Evolutionary conservation across 2,888 invertebrate species (phyloP).

Genomic region (Ophion costatus): DNA sequence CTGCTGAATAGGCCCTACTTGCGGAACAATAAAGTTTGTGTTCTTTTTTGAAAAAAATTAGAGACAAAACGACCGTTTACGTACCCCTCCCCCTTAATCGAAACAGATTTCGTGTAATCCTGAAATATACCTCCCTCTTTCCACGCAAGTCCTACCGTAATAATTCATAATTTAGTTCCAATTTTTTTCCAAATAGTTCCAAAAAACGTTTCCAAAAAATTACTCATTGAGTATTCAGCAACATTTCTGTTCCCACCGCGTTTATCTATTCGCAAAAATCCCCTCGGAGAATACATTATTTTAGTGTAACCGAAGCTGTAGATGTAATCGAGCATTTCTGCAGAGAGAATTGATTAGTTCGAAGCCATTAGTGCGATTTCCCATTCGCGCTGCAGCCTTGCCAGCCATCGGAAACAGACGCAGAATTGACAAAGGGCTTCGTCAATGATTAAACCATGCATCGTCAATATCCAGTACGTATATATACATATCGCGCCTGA

Average conservation of each 20-base stretch:
- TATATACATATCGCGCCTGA: not conserved
- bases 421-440: slow-evolving; percentile 13
- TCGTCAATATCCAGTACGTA: not conserved
- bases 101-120: no score
- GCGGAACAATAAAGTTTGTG: no score
- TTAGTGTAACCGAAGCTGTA: not conserved
- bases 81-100: no score
- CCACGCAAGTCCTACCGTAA: not conserved
- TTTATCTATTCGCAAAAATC: not conserved
- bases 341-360: slow-evolving; percentile 29
- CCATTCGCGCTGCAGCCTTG: not conserved
- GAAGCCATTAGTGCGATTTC: not conserved
- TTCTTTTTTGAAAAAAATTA: no score
- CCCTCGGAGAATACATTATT: not conserved
- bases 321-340: not conserved
- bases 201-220: not conserved
- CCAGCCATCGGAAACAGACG: slow-evolving; percentile 9
- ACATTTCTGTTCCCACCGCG: not conserved
- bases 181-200: no score
- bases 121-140: no score
- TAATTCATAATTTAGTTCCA: not conserved
- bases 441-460: slow-evolving; percentile 16
- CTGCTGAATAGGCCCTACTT: no score
- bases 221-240: no score
- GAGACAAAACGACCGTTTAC: no score